Percentiles rank a stretch among this genome's conserved stretches.
Evolutionary conservation across 1,140 invertebrate species (phyloP).

Genomic region (Drosophila asahinai): DNA sequence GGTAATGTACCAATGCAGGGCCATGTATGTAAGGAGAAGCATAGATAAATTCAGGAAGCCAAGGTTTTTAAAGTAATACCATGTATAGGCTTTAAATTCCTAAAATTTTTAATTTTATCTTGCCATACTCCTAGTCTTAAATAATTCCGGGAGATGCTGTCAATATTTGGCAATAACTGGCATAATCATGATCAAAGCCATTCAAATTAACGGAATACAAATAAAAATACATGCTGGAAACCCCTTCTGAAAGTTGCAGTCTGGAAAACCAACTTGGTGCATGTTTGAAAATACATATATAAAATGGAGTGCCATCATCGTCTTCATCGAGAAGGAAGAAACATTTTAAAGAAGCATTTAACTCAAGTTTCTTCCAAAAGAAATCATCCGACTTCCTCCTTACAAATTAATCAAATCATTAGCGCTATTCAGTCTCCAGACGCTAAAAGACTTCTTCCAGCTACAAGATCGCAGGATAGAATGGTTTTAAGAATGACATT

Average conservation of each 20-base stretch:
- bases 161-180: background rate
- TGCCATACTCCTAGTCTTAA: background rate
- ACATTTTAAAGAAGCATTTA: conserved; percentile 4
- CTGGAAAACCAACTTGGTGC: background rate
- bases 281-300: conserved; percentile 1
- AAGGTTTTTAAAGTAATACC: background rate
- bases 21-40: too few relatives aligned
- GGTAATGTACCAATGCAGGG: too few relatives aligned
- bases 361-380: conserved; percentile 21
- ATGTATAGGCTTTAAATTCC: background rate
- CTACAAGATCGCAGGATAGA: background rate
- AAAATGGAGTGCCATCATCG: conserved; percentile 32
- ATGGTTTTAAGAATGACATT: conserved; percentile 17
- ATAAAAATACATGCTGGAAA: conserved; percentile 8
- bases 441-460: background rate
- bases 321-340: background rate
- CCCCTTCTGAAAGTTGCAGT: background rate
- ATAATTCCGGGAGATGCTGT: conserved; percentile 4
- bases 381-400: conserved; percentile 36
- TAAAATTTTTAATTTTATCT: background rate
- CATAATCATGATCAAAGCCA: background rate
- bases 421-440: background rate
- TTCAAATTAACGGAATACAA: conserved; percentile 1
- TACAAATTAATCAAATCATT: conserved; percentile 15
- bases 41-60: background rate